These are phyloP conservation scores for Phrixothrix hirtus DNA, from an alignment of 2,888 invertebrate genomes.

Conservation along the genomic window DNA sequence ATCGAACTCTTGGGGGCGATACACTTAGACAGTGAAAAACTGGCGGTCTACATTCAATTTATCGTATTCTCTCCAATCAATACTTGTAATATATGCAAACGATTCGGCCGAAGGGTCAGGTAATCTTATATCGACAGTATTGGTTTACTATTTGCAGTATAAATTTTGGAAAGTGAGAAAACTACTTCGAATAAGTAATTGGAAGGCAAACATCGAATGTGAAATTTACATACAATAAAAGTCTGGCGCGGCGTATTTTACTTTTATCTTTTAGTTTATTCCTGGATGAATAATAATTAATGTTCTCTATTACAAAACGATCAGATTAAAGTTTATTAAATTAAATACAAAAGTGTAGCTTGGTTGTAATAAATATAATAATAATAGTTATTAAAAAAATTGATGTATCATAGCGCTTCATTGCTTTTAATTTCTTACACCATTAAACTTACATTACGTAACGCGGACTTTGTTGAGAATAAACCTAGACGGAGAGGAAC, in stretches of 20 bases:
- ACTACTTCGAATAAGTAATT: slow-evolving; percentile 19
- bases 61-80: slow-evolving; percentile 47
- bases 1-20: slow-evolving; percentile 50
- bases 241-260: too few species aligned
- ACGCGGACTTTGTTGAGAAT: not conserved
- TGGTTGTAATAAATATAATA: slow-evolving; percentile 11
- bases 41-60: slow-evolving; percentile 53
- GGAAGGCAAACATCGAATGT: not conserved
- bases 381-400: slow-evolving; percentile 14
- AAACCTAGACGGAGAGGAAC: not conserved
- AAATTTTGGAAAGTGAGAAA: slow-evolving; percentile 23
- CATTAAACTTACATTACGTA: slow-evolving; percentile 6
- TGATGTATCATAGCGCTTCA: slow-evolving; percentile 14
- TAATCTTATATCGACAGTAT: slow-evolving; percentile 43
- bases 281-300: too few species aligned
- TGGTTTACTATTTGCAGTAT: slow-evolving; percentile 23
- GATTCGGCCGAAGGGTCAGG: slow-evolving; percentile 45
- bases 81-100: slow-evolving; percentile 50
- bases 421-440: slow-evolving; percentile 6
- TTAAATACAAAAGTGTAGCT: slow-evolving; percentile 12
- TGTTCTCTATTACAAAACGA: not conserved
- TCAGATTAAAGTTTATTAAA: slow-evolving; percentile 4
- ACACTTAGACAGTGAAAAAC: slow-evolving; percentile 52
- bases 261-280: too few species aligned
- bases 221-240: not conserved